Conservation (phyloP, 2,113 vertebrate species). For the Nyctibius bracteatus region DNA sequence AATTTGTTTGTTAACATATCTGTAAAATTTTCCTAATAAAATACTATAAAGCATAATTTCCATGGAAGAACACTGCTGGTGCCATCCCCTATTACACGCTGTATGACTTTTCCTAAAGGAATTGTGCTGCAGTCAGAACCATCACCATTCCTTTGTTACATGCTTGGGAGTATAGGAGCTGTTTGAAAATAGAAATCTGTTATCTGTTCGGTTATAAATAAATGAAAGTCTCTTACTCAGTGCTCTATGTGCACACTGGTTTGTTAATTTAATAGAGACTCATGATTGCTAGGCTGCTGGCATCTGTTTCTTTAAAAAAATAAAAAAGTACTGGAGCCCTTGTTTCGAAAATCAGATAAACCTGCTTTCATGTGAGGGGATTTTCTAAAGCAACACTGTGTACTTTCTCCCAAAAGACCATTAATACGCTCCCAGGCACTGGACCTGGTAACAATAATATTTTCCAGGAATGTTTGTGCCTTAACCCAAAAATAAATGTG, state of each 20-base stretch:
- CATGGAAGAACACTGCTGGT: neutral
- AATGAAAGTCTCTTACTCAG: neutral
- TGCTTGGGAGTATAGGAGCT: neutral
- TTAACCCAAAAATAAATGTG: slow-evolving; percentile 56
- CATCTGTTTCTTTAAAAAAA: neutral
- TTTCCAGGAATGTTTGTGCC: slow-evolving; percentile 52
- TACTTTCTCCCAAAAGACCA: slow-evolving; percentile 23
- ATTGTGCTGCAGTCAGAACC: neutral
- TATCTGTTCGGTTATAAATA: neutral
- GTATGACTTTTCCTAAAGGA: neutral
- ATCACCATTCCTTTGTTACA: neutral
- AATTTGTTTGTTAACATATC: neutral
- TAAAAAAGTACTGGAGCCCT: neutral
- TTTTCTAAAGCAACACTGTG: slow-evolving; percentile 46
- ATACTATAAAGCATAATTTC: neutral
- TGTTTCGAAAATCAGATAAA: slow-evolving; percentile 28
- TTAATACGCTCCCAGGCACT: neutral
- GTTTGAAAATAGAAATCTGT: neutral
- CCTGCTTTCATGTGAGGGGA: neutral
- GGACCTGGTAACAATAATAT: slow-evolving; percentile 48
- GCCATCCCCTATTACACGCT: neutral
- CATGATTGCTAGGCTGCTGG: neutral
- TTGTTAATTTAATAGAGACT: neutral
- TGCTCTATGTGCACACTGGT: neutral
- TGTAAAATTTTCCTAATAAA: neutral